Evolutionary conservation across 2,113 vertebrate genomes (phyloP).

Genomic region (Eulemur rufifrons): DNA sequence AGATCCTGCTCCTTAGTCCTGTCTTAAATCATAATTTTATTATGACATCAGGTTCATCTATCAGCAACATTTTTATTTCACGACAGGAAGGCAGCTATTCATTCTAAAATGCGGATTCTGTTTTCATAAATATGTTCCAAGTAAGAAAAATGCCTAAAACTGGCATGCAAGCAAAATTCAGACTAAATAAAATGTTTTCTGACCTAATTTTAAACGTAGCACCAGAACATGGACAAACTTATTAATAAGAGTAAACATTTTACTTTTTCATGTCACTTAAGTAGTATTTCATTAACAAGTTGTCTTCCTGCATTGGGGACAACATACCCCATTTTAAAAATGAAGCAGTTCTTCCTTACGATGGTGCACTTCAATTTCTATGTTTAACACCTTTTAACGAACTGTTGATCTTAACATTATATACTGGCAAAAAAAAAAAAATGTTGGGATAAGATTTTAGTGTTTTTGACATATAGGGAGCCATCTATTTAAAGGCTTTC

Average conservation of each 20-base stretch:
- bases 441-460: neutral
- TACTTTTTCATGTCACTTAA: neutral
- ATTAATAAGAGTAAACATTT: neutral
- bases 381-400: neutral
- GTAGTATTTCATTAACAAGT: neutral
- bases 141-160: slow-evolving; percentile 31
- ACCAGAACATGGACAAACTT: neutral
- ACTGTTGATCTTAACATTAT: neutral
- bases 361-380: neutral
- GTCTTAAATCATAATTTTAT: slow-evolving; percentile 62
- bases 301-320: neutral
- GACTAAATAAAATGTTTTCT: neutral
- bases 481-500: neutral
- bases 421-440: too few species aligned
- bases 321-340: neutral
- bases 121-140: neutral
- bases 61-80: neutral
- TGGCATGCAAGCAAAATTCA: neutral
- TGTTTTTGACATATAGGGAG: neutral
- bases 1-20: slow-evolving; percentile 53
- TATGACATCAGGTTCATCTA: slow-evolving; percentile 22
- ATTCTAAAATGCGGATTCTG: neutral
- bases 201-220: neutral
- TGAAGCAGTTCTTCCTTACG: neutral
- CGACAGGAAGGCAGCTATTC: neutral